Evolutionary conservation across 2,888 invertebrate genomes (phyloP), one percentile per base, ranked within the genome.

Genomic region (Idaea straminata): DNA sequence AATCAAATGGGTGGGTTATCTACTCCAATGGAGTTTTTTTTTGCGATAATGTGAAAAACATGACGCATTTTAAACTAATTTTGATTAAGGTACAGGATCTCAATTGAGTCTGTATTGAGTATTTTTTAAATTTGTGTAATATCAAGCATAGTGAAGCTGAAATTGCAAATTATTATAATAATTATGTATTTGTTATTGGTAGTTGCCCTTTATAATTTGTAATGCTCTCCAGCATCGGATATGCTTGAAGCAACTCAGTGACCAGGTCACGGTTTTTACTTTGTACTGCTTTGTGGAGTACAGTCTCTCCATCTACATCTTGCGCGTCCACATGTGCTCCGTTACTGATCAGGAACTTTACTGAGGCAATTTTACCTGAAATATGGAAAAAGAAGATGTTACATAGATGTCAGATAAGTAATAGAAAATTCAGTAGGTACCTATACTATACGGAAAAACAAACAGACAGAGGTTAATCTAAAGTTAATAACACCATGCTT

Each of bases 241-340:
- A 88, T 61, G 80, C 80, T 67, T 88, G 75, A 35, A 92, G 67
- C 60, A 95, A 83, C 67, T 87, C 78, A 59, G 88, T 75, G 60
- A 92, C 81, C 61, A 95, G 83, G 35, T 91, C 85, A 59, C 69
- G 72, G 72, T 94, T 93, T 58, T 93, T 93, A 65, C 93, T 94
- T 76, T 94, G 90, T 15, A 93, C 91, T 25, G 96, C 96, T 84
- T 97, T 95, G 85, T 98, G 97, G 34, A 98, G 91, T 35, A 95
- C 95, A 47, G 96, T 97, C 84, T 96, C 95, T 0, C 97, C 97
- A 89, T 98, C 98, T 62, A 93, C 92, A 85, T 98, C 98, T 84
- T 94, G 93, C 35, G 95, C 77, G 70, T 91, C 84, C 5, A 94
- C 81, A 83, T 95, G 89, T 6, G 97, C 97, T 70, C 95, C 94